Percentiles rank a stretch among this genome's conserved stretches.
phyloP scores from a whole-genome alignment of 2,888 invertebrate species.

The Athalia rosae region DNA sequence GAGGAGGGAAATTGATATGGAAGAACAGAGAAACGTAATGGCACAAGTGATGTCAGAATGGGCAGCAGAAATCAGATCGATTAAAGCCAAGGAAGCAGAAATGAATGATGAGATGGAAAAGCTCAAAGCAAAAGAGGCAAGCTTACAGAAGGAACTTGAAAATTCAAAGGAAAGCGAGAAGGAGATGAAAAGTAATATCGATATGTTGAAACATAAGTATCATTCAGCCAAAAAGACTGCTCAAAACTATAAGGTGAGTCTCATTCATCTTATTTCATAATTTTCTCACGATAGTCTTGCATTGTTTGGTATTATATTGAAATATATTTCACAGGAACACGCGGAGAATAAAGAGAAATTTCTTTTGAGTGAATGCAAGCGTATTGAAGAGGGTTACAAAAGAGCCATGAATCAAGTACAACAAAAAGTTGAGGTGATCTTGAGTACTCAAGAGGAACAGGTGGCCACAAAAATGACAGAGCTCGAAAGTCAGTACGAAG shows the following conservation, averaged over 20 bases:
- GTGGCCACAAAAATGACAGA: conserved; percentile 64
- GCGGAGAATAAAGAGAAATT: conserved; percentile 80
- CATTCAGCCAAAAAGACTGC: conserved; percentile 79
- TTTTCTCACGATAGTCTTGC: background rate
- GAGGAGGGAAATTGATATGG: conserved; percentile 75
- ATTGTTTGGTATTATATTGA: conserved; percentile 15
- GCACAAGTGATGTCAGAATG: conserved; percentile 68
- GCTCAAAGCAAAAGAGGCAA: conserved; percentile 73
- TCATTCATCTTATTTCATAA: conserved; percentile 31
- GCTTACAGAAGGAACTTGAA: conserved; percentile 75
- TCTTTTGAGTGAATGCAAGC: conserved; percentile 78
- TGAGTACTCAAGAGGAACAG: conserved; percentile 75
- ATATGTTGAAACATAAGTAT: conserved; percentile 76
- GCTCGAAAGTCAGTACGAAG: conserved; percentile 61
- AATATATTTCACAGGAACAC: conserved; percentile 74
- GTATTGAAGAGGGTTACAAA: conserved; percentile 79
- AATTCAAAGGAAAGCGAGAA: conserved; percentile 67
- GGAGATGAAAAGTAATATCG: conserved; percentile 58
- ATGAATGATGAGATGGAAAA: conserved; percentile 74
- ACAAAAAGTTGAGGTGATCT: conserved; percentile 75
- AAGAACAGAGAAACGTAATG: conserved; percentile 74
- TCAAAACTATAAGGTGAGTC: conserved; percentile 78
- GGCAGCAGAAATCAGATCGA: conserved; percentile 65
- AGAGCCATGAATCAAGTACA: conserved; percentile 76
- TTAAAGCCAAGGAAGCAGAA: conserved; percentile 70